Evolutionary conservation across 2,113 vertebrate genomes (phyloP).

Genomic region (Ctenomys sociabilis): DNA sequence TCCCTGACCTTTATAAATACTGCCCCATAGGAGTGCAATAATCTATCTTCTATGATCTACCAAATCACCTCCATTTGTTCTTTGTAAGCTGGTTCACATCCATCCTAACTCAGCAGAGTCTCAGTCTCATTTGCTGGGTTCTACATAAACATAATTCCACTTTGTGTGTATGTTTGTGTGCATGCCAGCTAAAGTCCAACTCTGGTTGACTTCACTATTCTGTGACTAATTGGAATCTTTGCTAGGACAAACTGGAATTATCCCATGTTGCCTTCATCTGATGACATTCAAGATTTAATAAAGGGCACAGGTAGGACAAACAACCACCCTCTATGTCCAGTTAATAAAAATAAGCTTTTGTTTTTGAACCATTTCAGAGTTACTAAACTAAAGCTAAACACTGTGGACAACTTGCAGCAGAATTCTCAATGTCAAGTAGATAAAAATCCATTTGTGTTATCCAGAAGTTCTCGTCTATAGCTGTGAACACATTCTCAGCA

Average conservation of each 20-base stretch:
- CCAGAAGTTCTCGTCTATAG: neutral
- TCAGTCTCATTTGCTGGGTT: constrained; percentile 64
- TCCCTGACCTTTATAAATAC: neutral
- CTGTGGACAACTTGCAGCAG: neutral
- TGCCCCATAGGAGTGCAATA: neutral
- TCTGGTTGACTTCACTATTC: constrained; percentile 66
- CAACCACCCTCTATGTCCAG: neutral
- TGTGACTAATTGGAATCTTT: constrained; percentile 64
- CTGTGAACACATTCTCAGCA: neutral
- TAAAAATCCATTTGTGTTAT: neutral
- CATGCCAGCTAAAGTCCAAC: constrained; percentile 59
- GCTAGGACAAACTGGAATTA: constrained; percentile 64
- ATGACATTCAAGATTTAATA: neutral
- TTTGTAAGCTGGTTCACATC: constrained; percentile 55
- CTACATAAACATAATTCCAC: constrained; percentile 67
- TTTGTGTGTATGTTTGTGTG: constrained; percentile 74
- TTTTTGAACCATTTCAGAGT: constrained; percentile 53
- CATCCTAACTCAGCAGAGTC: constrained; percentile 48
- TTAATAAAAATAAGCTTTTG: neutral
- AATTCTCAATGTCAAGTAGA: constrained; percentile 46
- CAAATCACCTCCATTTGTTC: constrained; percentile 28
- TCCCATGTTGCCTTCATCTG: constrained; percentile 36
- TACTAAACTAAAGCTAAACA: neutral
- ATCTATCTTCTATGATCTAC: neutral
- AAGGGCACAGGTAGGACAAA: neutral